These are phyloP conservation scores for Dendrolimus pini DNA, from an alignment of 2,888 invertebrate species.

Conservation along the genomic window DNA sequence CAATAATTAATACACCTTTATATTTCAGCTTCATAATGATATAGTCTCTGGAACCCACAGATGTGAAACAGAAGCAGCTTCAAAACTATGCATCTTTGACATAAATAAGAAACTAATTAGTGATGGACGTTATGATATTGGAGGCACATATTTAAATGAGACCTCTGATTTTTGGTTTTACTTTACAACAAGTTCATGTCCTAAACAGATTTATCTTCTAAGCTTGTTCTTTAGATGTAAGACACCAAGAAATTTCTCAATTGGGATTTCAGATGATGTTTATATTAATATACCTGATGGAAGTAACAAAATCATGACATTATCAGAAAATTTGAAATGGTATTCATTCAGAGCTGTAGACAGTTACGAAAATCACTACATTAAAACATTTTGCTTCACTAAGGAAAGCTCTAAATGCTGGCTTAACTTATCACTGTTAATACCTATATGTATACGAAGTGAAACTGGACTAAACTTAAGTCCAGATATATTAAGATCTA, in stretches of 20 bases:
- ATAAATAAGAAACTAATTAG: constrained; percentile 28
- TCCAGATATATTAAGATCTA: constrained; percentile 30
- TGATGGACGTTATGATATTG: constrained; percentile 42
- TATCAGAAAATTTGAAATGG: constrained; percentile 24
- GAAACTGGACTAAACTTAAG: constrained; percentile 30
- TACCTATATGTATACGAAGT: constrained; percentile 39
- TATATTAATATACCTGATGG: constrained; percentile 14
- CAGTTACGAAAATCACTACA: constrained; percentile 35
- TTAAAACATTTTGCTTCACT: constrained; percentile 44
- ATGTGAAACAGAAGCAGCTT: constrained; percentile 38
- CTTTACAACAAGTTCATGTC: constrained; percentile 37
- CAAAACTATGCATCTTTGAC: constrained; percentile 40
- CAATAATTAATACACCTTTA: constrained; percentile 4
- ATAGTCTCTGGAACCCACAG: constrained; percentile 33
- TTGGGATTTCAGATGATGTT: constrained; percentile 36
- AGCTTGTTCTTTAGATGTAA: constrained; percentile 53
- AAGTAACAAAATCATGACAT: constrained; percentile 12
- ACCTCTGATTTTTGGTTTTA: constrained; percentile 57
- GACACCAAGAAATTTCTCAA: constrained; percentile 32
- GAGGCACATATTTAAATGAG: constrained; percentile 41
- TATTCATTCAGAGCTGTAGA: constrained; percentile 31
- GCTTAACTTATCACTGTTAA: constrained; percentile 26
- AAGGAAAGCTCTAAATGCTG: constrained; percentile 21
- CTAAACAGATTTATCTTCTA: constrained; percentile 38
- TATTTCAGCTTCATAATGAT: constrained; percentile 28